phyloP scores from a whole-genome alignment of 2,113 vertebrate species.

The Crotalus tigris region DNA sequence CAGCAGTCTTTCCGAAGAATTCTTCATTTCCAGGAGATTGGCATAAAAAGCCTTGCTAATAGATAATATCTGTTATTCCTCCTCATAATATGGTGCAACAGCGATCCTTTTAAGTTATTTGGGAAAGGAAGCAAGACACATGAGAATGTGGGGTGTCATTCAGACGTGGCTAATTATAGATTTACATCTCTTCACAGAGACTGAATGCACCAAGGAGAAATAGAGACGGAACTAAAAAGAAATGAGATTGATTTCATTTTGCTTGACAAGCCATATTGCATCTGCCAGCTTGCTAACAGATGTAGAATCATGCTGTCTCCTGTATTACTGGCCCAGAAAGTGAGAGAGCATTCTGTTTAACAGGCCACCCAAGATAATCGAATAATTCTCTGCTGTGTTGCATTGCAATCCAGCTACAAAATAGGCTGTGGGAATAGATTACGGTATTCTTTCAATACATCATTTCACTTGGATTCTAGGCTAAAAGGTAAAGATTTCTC shows the following conservation, averaged over 20 bases:
- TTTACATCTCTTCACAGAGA: not conserved
- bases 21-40: not conserved
- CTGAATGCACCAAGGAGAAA: not conserved
- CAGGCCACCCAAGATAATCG: not conserved
- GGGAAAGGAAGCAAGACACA: not conserved
- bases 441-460: not conserved
- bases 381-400: not conserved
- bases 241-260: constrained; percentile 22
- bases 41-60: not conserved
- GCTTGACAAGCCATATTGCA: constrained; percentile 1
- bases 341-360: not conserved
- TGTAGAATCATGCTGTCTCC: not conserved
- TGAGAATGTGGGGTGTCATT: constrained; percentile 3
- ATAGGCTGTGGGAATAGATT: not conserved
- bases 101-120: not conserved
- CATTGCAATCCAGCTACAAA: not conserved
- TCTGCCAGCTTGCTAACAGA: constrained; percentile 9
- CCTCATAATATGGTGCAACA: not conserved
- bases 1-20: not conserved
- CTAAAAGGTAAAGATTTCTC: too few relatives aligned
- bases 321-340: not conserved
- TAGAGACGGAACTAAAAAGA: not conserved
- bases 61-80: not conserved
- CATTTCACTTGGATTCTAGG: not conserved
- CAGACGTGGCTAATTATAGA: constrained; percentile 3